phyloP scores from a whole-genome alignment of 2,888 invertebrate species.

The Apodemia mormo region DNA sequence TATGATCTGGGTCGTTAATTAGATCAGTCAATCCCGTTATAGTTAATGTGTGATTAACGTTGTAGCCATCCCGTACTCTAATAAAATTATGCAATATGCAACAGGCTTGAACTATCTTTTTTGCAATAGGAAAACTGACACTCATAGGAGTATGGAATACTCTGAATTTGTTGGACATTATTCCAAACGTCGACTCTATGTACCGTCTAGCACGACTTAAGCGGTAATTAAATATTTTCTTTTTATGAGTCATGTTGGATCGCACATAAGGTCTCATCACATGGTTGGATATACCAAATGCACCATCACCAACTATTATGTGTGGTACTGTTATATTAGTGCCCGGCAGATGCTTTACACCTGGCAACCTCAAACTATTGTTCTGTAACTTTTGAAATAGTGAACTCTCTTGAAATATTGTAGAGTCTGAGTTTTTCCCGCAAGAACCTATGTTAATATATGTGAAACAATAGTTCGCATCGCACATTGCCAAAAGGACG shows the following conservation, averaged over 20 bases:
- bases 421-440: constrained; percentile 30
- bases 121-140: constrained; percentile 19
- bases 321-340: constrained; percentile 23
- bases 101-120: constrained; percentile 21
- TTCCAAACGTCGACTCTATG: constrained; percentile 33
- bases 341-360: constrained; percentile 24
- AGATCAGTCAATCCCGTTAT: constrained; percentile 18
- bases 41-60: constrained; percentile 17
- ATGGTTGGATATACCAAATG: constrained; percentile 32
- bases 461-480: constrained; percentile 25
- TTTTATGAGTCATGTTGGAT: constrained; percentile 20
- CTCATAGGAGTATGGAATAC: constrained; percentile 22
- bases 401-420: constrained; percentile 29
- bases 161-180: constrained; percentile 23
- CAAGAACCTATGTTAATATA: constrained; percentile 26
- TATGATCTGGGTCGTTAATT: background rate
- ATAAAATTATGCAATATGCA: constrained; percentile 22
- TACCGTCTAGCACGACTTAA: constrained; percentile 31
- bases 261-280: constrained; percentile 30
- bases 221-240: constrained; percentile 31
- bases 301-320: constrained; percentile 31
- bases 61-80: constrained; percentile 19
- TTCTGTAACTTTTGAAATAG: constrained; percentile 26
- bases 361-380: constrained; percentile 26
- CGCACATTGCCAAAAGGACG: constrained; percentile 23